These are phyloP conservation scores for Gallinago undulata DNA, from an alignment of 2,113 vertebrate species.

Conservation along the genomic window DNA sequence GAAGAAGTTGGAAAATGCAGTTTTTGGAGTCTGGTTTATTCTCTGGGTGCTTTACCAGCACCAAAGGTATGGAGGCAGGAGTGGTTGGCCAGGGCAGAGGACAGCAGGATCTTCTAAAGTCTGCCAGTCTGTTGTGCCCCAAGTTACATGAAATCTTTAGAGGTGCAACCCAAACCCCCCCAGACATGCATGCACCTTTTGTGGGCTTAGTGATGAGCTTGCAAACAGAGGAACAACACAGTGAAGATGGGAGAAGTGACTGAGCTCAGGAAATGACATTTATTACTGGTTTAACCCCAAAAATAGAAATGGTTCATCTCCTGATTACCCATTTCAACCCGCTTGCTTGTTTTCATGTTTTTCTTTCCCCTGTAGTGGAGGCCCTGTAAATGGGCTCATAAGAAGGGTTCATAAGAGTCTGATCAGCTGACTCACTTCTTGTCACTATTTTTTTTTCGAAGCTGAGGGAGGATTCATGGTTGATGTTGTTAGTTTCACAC, in stretches of 20 bases:
- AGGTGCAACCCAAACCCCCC: background rate
- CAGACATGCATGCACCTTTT: background rate
- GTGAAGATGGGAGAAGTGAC: background rate
- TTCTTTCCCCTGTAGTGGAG: background rate
- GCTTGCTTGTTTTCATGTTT: background rate
- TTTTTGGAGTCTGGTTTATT: background rate
- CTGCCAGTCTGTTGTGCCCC: background rate
- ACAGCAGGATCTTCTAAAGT: background rate
- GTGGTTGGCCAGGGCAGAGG: background rate
- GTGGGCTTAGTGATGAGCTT: background rate
- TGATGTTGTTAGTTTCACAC: rapidly evolving
- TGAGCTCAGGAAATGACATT: background rate
- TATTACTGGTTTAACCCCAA: background rate
- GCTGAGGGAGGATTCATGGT: background rate
- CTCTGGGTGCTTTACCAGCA: background rate
- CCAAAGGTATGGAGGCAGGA: background rate
- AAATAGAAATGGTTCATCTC: background rate
- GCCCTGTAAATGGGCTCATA: background rate
- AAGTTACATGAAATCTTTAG: background rate
- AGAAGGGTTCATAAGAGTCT: background rate
- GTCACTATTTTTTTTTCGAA: background rate
- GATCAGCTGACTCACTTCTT: background rate
- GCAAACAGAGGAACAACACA: background rate
- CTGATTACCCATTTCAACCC: background rate
- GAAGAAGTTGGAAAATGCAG: background rate